Evolutionary conservation across 2,113 vertebrate species (phyloP), one percentile per base, ranked within the genome.

Genomic region (Apaloderma vittatum): DNA sequence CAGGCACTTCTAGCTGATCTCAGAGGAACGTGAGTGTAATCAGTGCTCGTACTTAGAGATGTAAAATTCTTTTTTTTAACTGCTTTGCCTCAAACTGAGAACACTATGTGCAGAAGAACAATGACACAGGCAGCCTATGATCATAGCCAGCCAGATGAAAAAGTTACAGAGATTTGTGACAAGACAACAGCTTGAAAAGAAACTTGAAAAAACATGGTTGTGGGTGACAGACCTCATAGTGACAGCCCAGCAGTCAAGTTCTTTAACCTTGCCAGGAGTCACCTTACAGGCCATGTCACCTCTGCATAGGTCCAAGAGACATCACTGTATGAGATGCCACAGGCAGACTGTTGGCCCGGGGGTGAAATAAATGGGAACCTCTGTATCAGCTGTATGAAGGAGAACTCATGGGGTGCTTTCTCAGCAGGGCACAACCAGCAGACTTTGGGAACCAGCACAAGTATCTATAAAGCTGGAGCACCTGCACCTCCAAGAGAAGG

Each of bases 331-430:
- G 30, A 51, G 34, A n/a, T 4, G 2, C 19, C 12, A 22, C 2
- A 6, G 58, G 24, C 1, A 46, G 22, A n/a, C 29, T 15, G 24
- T 15, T 23, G 34, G 46, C 32, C 9, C 36, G 10, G 32, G 58
- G 24, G 45, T 29, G 24, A 58, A 49, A 26, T 11, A 34, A 29
- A 59, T 3, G 7, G 30, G 45, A 29, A 66, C 19, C 45, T 49
- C 13, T 2, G 0, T 6, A 15, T 23, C 34, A 23, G 43, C 52
- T 11, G 14, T 9, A 26, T 17, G 21, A 6, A 23, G 21, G 40
- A 40, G 54, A 45, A 34, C 13, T 21, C 63, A 21, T 4, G 6
- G 37, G 20, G 21, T 32, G 46, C 27, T 15, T 16, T 22, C 55
- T 78, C 37, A 45, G 45, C 21, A 54, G 27, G 8, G 15, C 37